Evolutionary conservation across 2,113 vertebrate species (phyloP).

Genomic region (Corvus cornix): DNA sequence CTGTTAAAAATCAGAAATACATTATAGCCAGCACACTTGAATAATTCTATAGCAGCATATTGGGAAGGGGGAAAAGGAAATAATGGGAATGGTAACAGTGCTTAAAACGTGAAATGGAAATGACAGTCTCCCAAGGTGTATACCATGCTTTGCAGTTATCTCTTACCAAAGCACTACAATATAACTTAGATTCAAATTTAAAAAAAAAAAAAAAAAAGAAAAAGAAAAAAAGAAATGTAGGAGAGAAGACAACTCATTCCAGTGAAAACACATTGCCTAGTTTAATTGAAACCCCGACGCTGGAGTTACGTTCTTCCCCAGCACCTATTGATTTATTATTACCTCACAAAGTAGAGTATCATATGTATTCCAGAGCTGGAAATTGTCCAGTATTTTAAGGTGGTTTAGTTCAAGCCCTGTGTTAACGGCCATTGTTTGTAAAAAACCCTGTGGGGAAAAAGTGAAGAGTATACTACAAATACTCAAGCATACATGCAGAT

Average conservation of each 20-base stretch:
- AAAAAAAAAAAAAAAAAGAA: not conserved
- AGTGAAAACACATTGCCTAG: not conserved
- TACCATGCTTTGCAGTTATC: not conserved
- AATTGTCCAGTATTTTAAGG: constrained; percentile 45
- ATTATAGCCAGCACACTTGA: not conserved
- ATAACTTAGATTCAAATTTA: not conserved
- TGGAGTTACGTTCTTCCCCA: not conserved
- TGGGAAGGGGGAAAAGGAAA: not conserved
- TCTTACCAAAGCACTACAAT: not conserved
- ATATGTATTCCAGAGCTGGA: constrained; percentile 71
- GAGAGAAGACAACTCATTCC: not conserved
- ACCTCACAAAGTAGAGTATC: constrained; percentile 79
- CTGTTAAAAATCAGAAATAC: not conserved
- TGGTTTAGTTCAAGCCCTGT: constrained; percentile 60
- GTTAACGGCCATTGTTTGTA: constrained; percentile 58
- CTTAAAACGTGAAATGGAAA: not conserved
- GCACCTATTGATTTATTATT: not conserved
- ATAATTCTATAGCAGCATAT: not conserved
- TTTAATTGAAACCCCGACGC: not conserved
- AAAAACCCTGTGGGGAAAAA: constrained; percentile 63
- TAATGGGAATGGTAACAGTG: not conserved
- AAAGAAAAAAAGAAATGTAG: not conserved
- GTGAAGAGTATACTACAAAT: not conserved
- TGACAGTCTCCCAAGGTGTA: not conserved
- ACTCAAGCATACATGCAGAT: not conserved